Evolutionary conservation across 2,888 invertebrate genomes (phyloP).

Genomic region (Hemithea aestivaria): DNA sequence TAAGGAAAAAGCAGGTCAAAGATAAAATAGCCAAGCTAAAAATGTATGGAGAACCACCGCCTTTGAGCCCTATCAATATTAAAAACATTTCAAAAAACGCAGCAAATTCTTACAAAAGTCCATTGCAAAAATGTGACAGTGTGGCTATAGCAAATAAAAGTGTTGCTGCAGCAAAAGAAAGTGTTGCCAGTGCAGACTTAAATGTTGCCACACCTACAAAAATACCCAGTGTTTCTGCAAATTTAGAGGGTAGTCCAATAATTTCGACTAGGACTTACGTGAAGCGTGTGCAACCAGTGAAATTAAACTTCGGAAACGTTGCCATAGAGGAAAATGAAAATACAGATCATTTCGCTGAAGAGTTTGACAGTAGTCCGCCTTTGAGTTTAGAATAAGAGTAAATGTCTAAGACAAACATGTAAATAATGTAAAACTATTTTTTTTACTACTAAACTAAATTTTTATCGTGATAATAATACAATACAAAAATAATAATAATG

Average conservation of each 20-base stretch:
- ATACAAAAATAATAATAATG: no score
- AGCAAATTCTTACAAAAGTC: constrained; percentile 59
- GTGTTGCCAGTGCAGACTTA: constrained; percentile 9
- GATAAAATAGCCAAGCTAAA: constrained; percentile 72
- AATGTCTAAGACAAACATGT: neutral
- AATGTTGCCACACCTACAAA: constrained; percentile 38
- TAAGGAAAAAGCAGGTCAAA: constrained; percentile 50
- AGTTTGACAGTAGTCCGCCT: constrained; percentile 66
- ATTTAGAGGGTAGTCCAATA: constrained; percentile 41
- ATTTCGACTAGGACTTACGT: constrained; percentile 40
- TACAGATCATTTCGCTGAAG: constrained; percentile 58
- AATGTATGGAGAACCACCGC: constrained; percentile 77
- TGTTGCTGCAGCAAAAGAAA: neutral
- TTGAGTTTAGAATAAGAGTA: constrained; percentile 56
- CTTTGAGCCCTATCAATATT: constrained; percentile 70
- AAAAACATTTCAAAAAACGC: constrained; percentile 56
- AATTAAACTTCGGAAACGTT: constrained; percentile 35
- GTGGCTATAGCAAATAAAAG: constrained; percentile 1
- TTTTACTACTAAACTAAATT: no score
- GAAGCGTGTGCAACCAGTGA: constrained; percentile 48
- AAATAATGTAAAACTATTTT: no score
- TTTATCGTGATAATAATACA: no score
- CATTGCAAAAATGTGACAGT: constrained; percentile 34
- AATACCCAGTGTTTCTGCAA: constrained; percentile 27
- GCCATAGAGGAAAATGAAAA: constrained; percentile 26